Evolutionary conservation across 2,797 vertebrate species (phyloP).

Genomic region (Clarias laeviceps): DNA sequence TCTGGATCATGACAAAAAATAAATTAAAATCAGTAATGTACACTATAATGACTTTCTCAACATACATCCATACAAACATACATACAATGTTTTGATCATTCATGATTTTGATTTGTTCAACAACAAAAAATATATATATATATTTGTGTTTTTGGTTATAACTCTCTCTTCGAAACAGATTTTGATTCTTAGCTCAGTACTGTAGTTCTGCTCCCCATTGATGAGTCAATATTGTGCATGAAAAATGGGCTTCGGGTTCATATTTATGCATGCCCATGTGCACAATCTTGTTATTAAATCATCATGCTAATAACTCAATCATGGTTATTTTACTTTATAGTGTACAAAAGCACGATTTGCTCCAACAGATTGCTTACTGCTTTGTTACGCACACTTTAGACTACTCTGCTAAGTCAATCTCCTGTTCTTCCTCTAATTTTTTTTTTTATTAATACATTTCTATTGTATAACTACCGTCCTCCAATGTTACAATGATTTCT

Average conservation of each 20-base stretch:
- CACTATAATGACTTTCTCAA: too few species aligned
- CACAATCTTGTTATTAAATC: background rate
- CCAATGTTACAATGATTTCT: background rate
- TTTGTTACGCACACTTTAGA: background rate
- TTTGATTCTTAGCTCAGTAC: background rate
- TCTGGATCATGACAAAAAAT: too few species aligned
- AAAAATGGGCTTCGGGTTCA: background rate
- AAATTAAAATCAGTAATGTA: too few species aligned
- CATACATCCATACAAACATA: too few species aligned
- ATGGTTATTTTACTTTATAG: background rate
- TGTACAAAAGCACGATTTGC: background rate
- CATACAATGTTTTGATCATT: background rate
- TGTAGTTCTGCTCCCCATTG: background rate
- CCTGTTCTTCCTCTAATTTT: background rate
- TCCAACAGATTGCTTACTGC: background rate
- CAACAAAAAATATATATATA: background rate
- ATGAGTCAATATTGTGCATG: background rate
- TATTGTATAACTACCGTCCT: background rate
- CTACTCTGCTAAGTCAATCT: constrained; percentile 1
- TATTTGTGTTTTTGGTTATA: background rate
- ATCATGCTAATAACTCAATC: background rate
- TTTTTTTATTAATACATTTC: background rate
- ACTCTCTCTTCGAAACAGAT: background rate
- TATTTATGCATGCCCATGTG: background rate
- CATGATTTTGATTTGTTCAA: background rate